Percentiles rank a stretch among this genome's conserved stretches.
Evolutionary conservation across 2,113 vertebrate species (phyloP).

Genomic region (Gymnogyps californianus): DNA sequence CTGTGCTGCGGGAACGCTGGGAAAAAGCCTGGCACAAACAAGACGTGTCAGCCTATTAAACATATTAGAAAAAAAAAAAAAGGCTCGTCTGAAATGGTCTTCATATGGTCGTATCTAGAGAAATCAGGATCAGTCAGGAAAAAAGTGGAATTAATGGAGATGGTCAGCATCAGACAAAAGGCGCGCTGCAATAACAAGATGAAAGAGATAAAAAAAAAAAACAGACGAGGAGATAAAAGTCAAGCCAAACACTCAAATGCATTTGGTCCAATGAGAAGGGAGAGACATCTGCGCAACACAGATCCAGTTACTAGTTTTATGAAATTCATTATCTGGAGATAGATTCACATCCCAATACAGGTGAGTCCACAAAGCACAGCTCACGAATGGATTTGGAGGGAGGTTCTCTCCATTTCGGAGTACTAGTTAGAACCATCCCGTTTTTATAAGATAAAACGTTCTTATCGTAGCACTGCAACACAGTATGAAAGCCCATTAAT

Average conservation of each 20-base stretch:
- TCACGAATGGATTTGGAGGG: accelerated
- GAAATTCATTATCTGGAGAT: no score
- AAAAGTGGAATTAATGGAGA: background rate
- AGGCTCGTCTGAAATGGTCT: background rate
- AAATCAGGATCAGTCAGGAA: background rate
- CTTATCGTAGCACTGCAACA: accelerated
- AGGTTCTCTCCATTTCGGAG: no score
- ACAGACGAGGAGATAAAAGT: no score
- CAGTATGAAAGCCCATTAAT: background rate
- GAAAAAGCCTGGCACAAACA: background rate
- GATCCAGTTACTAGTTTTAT: background rate
- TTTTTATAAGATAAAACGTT: background rate
- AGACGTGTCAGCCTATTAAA: background rate
- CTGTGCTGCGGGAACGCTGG: accelerated
- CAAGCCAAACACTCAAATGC: background rate
- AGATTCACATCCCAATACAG: no score
- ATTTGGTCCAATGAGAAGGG: background rate
- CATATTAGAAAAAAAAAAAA: accelerated
- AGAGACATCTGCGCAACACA: background rate
- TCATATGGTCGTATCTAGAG: background rate
- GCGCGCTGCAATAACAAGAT: background rate
- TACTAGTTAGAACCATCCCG: background rate
- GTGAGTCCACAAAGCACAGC: background rate
- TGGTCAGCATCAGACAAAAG: background rate
- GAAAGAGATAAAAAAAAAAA: background rate